Conservation (phyloP, 2,797 vertebrate species). For the Hozukius guyotensis region DNA sequence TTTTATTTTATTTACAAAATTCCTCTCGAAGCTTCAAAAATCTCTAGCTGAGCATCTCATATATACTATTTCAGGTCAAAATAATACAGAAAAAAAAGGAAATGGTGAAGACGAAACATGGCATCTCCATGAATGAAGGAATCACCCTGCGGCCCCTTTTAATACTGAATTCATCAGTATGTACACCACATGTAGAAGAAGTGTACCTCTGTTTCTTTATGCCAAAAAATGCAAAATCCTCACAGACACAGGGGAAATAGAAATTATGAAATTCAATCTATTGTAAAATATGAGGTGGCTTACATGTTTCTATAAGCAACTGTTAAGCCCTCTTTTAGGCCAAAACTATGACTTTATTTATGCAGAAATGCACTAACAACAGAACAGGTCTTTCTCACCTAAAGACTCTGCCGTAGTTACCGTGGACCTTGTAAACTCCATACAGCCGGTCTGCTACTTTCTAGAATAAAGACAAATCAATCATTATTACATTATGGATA, state of each 20-base stretch:
- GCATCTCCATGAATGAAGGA: neutral
- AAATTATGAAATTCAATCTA: neutral
- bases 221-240: neutral
- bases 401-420: conserved; percentile 98
- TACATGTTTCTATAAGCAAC: neutral
- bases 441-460: conserved; percentile 96
- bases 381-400: conserved; percentile 83
- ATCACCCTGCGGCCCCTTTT: neutral
- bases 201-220: neutral
- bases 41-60: neutral
- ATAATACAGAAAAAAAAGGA: neutral
- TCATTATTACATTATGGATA: neutral
- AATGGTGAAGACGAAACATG: neutral
- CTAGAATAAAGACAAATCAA: conserved; percentile 69
- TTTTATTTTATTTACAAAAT: neutral
- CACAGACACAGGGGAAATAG: neutral
- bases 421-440: conserved; percentile 98
- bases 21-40: neutral
- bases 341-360: neutral
- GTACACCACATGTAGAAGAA: neutral
- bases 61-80: neutral
- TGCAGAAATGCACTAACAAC: neutral
- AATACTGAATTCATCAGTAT: neutral
- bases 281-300: neutral
- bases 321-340: neutral